These are phyloP conservation scores for Cyanoderma ruficeps DNA, from an alignment of 2,113 vertebrate genomes.

Conservation along the genomic window DNA sequence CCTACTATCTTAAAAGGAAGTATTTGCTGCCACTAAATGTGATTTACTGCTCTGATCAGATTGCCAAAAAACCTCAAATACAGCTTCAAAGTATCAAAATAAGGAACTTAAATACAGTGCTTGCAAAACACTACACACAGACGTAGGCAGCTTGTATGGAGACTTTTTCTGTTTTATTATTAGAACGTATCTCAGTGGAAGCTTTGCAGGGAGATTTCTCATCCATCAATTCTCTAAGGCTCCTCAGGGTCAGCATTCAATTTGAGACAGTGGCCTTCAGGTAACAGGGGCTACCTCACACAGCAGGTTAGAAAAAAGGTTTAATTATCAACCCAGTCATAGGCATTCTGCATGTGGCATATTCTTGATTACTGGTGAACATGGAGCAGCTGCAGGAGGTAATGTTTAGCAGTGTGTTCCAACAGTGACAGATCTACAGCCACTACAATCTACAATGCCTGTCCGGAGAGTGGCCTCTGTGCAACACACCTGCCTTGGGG, in stretches of 20 bases:
- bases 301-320: slow-evolving; percentile 15
- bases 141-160: background rate
- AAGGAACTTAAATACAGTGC: background rate
- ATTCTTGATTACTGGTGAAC: background rate
- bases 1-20: background rate
- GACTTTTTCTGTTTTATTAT: background rate
- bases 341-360: background rate
- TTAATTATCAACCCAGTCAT: background rate
- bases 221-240: background rate
- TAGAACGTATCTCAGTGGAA: background rate
- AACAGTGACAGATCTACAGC: background rate
- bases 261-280: background rate
- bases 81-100: background rate
- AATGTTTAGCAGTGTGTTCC: background rate
- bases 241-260: slow-evolving; percentile 24
- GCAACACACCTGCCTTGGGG: background rate
- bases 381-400: background rate
- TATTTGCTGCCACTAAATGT: background rate
- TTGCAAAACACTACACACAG: background rate
- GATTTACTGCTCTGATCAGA: background rate
- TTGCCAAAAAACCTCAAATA: background rate
- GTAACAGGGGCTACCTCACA: slow-evolving; percentile 1
- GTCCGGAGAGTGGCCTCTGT: background rate
- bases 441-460: background rate
- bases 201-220: background rate